A percentile compares a stretch with the other conserved stretches of the same genome.
phyloP scores from a whole-genome alignment of 2,888 invertebrate species.

The Drosophila eohydei region DNA sequence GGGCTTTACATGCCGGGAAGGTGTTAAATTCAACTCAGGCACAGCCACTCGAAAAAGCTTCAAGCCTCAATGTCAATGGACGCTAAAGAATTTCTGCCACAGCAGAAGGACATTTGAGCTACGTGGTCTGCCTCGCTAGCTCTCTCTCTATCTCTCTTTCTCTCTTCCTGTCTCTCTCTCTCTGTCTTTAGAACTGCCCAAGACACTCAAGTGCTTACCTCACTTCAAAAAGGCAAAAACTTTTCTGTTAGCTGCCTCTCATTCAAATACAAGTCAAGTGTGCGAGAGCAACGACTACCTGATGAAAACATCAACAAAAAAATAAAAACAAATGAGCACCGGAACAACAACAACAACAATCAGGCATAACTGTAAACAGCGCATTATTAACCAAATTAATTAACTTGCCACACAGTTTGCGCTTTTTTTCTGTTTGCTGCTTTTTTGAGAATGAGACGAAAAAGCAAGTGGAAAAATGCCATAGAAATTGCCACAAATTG shows the following conservation, averaged over 20 bases:
- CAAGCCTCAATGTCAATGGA: conserved; percentile 68
- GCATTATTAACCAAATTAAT: conserved; percentile 71
- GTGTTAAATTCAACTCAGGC: conserved; percentile 78
- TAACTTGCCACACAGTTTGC: conserved; percentile 62
- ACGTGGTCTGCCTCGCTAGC: conserved; percentile 28
- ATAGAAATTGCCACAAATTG: conserved; percentile 71
- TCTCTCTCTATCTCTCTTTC: neutral
- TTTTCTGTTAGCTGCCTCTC: conserved; percentile 26
- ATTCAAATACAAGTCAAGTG: conserved; percentile 68
- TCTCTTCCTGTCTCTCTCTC: neutral
- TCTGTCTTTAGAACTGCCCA: conserved; percentile 12
- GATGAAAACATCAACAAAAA: conserved; percentile 46
- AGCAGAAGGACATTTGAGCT: conserved; percentile 78
- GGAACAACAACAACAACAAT: conserved; percentile 18
- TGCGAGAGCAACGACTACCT: conserved; percentile 44
- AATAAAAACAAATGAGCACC: conserved; percentile 41
- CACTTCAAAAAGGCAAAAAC: conserved; percentile 50
- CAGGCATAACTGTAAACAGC: conserved; percentile 55
- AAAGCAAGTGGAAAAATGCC: conserved; percentile 65
- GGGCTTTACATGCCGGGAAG: conserved; percentile 80
- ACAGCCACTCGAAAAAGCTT: conserved; percentile 23
- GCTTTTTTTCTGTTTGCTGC: conserved; percentile 19
- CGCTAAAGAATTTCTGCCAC: conserved; percentile 74
- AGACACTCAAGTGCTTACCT: conserved; percentile 64
- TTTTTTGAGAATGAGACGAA: conserved; percentile 18